phyloP scores from a whole-genome alignment of 2,797 vertebrate genomes.

The Enteromius unitaeniatus region DNA sequence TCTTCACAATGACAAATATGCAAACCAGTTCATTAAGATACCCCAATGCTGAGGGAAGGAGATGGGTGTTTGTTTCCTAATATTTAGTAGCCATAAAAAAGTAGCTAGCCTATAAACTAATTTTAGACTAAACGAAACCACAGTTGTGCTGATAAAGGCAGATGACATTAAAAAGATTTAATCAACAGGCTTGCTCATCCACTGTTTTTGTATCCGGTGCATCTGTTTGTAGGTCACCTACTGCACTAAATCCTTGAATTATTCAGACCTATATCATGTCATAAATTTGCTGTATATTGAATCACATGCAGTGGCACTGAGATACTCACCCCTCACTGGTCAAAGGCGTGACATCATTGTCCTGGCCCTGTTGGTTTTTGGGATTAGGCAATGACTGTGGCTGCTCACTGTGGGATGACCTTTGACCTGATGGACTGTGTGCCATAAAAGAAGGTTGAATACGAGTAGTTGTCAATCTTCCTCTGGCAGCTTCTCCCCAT shows the following conservation, averaged over 20 bases:
- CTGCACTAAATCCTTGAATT: not conserved
- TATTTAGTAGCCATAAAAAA: not conserved
- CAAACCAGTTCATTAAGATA: not conserved
- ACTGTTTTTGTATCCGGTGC: not conserved
- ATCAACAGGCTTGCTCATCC: not conserved
- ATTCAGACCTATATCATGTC: not conserved
- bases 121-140: not conserved
- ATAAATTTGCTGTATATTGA: not conserved
- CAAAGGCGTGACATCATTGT: constrained; percentile 61
- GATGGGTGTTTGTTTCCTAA: not conserved
- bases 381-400: constrained; percentile 59
- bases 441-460: constrained; percentile 73
- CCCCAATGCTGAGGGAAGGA: not conserved
- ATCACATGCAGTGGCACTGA: not conserved
- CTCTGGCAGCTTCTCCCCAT: constrained; percentile 67
- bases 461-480: constrained; percentile 65
- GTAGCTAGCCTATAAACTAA: not conserved
- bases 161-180: not conserved
- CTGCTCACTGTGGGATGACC: constrained; percentile 57
- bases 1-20: not conserved
- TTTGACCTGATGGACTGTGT: constrained; percentile 71
- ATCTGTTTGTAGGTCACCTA: not conserved
- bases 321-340: constrained; percentile 77
- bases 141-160: not conserved
- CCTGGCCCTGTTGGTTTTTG: constrained; percentile 26